phyloP scores from a whole-genome alignment of 2,888 invertebrate genomes.

The Tenthredo distinguenda region DNA sequence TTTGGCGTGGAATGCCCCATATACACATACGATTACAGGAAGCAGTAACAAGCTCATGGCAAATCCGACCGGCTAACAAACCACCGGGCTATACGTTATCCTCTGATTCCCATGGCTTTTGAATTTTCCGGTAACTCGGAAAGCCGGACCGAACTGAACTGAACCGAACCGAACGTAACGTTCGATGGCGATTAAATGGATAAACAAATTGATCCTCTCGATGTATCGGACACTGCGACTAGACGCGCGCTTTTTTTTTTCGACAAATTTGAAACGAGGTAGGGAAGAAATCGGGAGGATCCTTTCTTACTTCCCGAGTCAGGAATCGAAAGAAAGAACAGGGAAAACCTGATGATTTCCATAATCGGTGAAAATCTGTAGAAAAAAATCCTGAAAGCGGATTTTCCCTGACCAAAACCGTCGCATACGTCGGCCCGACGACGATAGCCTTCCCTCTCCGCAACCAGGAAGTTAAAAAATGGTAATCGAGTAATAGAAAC shows the following conservation, averaged over 20 bases:
- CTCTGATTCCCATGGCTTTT: slow-evolving; percentile 1
- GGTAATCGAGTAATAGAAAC: neutral
- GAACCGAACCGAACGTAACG: neutral
- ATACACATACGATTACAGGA: neutral
- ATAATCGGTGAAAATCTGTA: no score
- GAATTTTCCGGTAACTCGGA: slow-evolving; percentile 30
- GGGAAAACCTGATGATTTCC: no score
- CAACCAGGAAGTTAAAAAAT: no score
- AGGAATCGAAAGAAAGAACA: no score
- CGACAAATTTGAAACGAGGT: neutral
- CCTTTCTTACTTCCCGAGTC: no score
- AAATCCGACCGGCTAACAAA: neutral
- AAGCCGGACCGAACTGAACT: neutral
- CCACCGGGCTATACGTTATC: slow-evolving; percentile 2
- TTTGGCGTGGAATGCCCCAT: no score
- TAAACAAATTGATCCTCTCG: slow-evolving; percentile 1
- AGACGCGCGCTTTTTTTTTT: neutral
- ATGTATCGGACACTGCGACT: neutral
- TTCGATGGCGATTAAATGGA: slow-evolving; percentile 21
- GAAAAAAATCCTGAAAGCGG: no score
- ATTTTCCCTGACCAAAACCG: no score
- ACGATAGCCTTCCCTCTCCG: no score
- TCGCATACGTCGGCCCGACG: no score
- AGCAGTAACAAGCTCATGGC: neutral
- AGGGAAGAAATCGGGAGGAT: no score